Percentiles rank a stretch among this genome's conserved stretches.
Conservation (phyloP, 2,797 vertebrate species). For the Geotrypetes seraphini region DNA sequence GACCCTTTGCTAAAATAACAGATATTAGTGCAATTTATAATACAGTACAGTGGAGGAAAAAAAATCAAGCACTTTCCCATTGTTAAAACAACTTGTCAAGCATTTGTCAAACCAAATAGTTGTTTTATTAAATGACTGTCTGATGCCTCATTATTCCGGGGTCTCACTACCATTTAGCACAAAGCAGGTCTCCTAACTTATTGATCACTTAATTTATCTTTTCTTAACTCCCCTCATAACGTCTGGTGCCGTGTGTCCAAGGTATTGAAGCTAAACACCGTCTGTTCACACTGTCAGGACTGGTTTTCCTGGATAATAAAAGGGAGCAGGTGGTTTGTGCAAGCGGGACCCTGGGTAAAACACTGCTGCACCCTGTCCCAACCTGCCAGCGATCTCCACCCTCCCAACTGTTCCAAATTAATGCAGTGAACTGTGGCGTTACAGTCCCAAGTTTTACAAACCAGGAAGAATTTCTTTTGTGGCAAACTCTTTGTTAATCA, state of each 20-base stretch:
- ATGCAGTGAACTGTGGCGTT: constrained; percentile 77
- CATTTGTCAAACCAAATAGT: too few relatives aligned
- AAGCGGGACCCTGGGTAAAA: constrained; percentile 76
- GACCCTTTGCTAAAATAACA: too few relatives aligned
- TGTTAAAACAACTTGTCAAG: too few relatives aligned
- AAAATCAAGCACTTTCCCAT: too few relatives aligned
- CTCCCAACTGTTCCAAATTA: constrained; percentile 96
- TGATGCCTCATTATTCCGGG: constrained; percentile 33
- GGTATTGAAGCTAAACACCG: constrained; percentile 51
- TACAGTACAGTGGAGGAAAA: too few relatives aligned
- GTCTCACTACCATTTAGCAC: constrained; percentile 55
- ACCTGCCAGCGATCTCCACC: constrained; percentile 78
- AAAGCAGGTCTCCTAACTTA: constrained; percentile 61
- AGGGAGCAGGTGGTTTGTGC: constrained; percentile 98
- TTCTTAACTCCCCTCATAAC: constrained; percentile 61
- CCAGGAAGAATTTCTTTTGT: constrained; percentile 67
- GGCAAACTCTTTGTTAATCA: constrained; percentile 48
- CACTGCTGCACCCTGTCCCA: constrained; percentile 68
- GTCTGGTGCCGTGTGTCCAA: constrained; percentile 64
- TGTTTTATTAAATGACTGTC: constrained; percentile 49
- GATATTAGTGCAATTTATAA: too few relatives aligned
- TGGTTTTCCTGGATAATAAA: constrained; percentile 76
- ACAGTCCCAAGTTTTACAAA: constrained; percentile 95
- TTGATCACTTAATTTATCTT: constrained; percentile 82
- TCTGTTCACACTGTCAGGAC: constrained; percentile 78